Evolutionary conservation across 2,797 vertebrate species (phyloP).

Genomic region (Sebastes ruberrimus): DNA sequence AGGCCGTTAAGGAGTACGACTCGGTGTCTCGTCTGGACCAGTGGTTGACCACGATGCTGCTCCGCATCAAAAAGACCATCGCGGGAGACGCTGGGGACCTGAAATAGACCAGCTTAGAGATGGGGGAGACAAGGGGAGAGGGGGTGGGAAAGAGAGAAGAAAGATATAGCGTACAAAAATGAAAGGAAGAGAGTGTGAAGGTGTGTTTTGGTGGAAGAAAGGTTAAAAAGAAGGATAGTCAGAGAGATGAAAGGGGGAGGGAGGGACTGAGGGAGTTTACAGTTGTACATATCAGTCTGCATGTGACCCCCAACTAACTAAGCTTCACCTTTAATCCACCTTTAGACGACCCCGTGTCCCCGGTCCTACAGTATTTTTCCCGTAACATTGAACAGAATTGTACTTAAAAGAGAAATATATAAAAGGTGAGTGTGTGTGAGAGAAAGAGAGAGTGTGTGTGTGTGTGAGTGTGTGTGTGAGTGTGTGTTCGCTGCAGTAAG

Average conservation of each 20-base stretch:
- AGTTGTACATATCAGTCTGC: slow-evolving; percentile 79
- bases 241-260: neutral
- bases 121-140: neutral
- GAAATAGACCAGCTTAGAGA: slow-evolving; percentile 80
- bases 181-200: neutral
- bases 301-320: slow-evolving; percentile 66
- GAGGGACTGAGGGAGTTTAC: slow-evolving; percentile 47
- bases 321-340: slow-evolving; percentile 55
- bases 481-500: slow-evolving; percentile 21
- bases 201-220: neutral
- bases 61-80: slow-evolving; percentile 98
- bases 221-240: neutral
- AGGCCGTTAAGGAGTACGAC: slow-evolving; percentile 97
- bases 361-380: slow-evolving; percentile 58
- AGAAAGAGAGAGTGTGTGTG: slow-evolving; percentile 21
- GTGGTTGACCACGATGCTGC: slow-evolving; percentile 98
- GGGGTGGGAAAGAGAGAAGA: neutral
- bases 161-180: neutral
- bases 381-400: slow-evolving; percentile 50
- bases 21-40: slow-evolving; percentile 97
- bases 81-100: slow-evolving; percentile 93
- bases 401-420: slow-evolving; percentile 24
- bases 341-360: slow-evolving; percentile 46
- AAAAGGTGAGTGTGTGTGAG: slow-evolving; percentile 2
- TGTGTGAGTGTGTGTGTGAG: slow-evolving; percentile 16